Evolutionary conservation across 2,797 vertebrate genomes (phyloP), one percentile per base, ranked within the genome.

Genomic region (Sphenopsis melanotis): DNA sequence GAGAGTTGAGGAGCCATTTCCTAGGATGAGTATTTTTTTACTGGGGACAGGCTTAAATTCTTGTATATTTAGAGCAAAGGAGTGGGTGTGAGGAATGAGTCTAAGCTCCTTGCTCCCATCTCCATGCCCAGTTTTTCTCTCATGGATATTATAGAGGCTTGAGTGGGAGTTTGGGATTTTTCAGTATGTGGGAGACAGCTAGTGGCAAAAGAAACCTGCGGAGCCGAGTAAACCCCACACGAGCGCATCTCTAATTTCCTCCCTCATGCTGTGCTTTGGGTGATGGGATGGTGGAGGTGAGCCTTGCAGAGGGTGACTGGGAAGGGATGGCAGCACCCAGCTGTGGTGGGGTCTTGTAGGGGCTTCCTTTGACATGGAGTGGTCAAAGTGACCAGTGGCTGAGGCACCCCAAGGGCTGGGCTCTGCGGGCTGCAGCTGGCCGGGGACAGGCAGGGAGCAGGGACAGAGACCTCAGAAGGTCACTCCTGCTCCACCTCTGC

Each of bases 91-190:
- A 90, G 83, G 88, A 90, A 84, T 77, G 57, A 32, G 36, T 66
- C 79, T 89, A 83, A 94, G 66, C 76, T 96, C 77, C 34, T 71
- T 87, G 57, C 42, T 90, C 60, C 84, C 76, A 37, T 68, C 72
- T 91, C 50, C 68, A 23, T 83, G 72, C 85, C 79, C 66, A 57
- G 63, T 89, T 96, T 91, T 66, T 88, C 50, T 78, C 55, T 91
- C 47, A 52, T 49, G 37, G 91, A 57, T 91, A 52, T 76, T 82
- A 78, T 1, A 76, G 77, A 69, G 44, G 44, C 32, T 72, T 41
- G 72, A 91, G 91, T 88, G 72, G 84, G 92, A 89, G 65, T 94
- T 49, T 37, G 53, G 65, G 72, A 72, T 88, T 95, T 96, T 94
- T 92, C 56, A 49, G 50, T 46, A 42, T 34, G 65, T 84, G 75